Base-by-base conservation (phyloP, 2,888 invertebrate species). In the Electrophaes corylata region DNA sequence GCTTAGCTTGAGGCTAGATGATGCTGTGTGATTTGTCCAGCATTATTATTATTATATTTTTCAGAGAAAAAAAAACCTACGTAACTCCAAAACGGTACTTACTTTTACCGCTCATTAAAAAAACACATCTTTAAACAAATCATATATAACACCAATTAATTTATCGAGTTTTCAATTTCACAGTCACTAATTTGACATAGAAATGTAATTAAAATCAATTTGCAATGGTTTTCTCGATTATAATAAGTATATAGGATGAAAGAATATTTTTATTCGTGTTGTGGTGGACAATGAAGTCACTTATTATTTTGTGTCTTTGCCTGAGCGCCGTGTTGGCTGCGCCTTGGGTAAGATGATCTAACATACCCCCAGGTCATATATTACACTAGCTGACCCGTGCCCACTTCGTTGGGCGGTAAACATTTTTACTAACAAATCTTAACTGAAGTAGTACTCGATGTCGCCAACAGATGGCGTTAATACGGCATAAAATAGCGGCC, bases 151-250 rank as follows among this genome's bases (percentile, higher is more conserved):
- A 19, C 5, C 48, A 49, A 49, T 50, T 50, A 50, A 50, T 41
- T 40, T 49, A 26, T 8, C 26, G 11, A 50, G 54, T 60, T 58
- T 18, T 20, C 4, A 31, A 75, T 77, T 76, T 72, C 71, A 72
- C 69, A 65, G 60, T 53, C 14, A 53, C 64, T 76, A 68, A 70
- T 26, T 14, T 41, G 53, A 62, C 62, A 72, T 43, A 47, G 12
- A 35, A 12, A 20, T 3, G 6, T 62, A 66, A 77, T 79, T 77
- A 76, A 62, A 50, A 67, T 59, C 61, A 65, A 79, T 79, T 79
- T 56, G 69, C 44, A 53, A 75, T 66, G 71, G 70, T 5, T 14
- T 4, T 33, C 52, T 55, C 56, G 56, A 48, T 58, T 57, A 68
- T 76, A 71, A 60, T 66, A 64, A 58, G 37, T 39, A 35, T 37